A percentile compares a stretch with the other conserved stretches of the same genome.
Evolutionary conservation across 2,888 invertebrate genomes (phyloP).

Genomic region (Linnaemya vulpina): DNA sequence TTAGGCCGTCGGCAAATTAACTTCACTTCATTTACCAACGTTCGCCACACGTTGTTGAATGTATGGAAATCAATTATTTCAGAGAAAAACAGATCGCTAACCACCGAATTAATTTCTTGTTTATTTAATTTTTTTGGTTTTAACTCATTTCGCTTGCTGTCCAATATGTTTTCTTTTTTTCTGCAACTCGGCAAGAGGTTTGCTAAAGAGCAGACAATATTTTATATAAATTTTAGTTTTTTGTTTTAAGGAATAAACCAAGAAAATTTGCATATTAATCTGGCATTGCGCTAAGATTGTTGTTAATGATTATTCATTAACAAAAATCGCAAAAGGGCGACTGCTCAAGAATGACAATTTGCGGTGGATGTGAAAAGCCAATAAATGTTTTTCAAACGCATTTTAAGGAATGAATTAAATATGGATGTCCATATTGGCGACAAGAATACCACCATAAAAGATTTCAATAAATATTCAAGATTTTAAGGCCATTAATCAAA

Average conservation of each 20-base stretch:
- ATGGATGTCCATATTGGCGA: not conserved
- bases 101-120: slow-evolving; percentile 21
- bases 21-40: slow-evolving; percentile 59
- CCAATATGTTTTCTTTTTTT: not conserved
- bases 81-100: slow-evolving; percentile 18
- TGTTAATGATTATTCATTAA: slow-evolving; percentile 69
- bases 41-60: slow-evolving; percentile 65
- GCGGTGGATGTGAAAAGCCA: not conserved
- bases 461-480: not conserved
- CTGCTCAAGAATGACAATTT: slow-evolving; percentile 31
- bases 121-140: not conserved
- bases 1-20: slow-evolving; percentile 69
- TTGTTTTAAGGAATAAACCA: not conserved
- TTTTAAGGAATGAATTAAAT: slow-evolving; percentile 17
- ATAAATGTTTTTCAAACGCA: slow-evolving; percentile 21
- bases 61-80: slow-evolving; percentile 68
- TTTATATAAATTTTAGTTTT: no score
- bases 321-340: slow-evolving; percentile 23
- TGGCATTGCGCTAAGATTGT: slow-evolving; percentile 58
- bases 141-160: not conserved
- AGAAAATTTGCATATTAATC: slow-evolving; percentile 67
- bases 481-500: not conserved
- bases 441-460: not conserved
- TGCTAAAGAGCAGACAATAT: no score
- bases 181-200: slow-evolving; percentile 37